Evolutionary conservation across 2,113 vertebrate species (phyloP).

Genomic region (Rhea americana): DNA sequence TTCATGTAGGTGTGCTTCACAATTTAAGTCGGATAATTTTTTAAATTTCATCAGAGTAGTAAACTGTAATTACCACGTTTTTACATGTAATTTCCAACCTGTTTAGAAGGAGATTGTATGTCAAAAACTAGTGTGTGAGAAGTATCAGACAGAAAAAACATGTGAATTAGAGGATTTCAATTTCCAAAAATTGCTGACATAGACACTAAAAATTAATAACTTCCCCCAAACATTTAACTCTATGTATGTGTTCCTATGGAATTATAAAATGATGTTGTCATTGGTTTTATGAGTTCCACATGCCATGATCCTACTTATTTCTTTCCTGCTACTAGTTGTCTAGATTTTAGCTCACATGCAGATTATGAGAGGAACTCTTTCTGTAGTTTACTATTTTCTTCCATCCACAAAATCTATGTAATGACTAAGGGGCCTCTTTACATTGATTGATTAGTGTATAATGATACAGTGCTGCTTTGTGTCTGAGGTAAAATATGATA

Average conservation of each 20-base stretch:
- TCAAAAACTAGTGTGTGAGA: background rate
- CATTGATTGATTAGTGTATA: background rate
- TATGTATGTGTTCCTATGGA: background rate
- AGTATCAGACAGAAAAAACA: background rate
- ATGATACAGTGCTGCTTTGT: background rate
- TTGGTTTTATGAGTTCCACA: background rate
- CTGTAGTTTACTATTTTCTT: background rate
- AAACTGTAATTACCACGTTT: background rate
- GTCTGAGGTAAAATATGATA: background rate
- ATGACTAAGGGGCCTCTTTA: background rate
- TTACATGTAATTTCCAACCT: background rate
- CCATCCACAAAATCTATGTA: background rate
- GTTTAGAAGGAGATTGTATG: background rate
- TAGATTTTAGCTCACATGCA: background rate
- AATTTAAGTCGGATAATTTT: background rate
- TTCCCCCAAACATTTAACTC: background rate
- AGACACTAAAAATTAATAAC: background rate
- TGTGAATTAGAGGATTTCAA: background rate
- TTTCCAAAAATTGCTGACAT: background rate
- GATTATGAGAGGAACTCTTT: background rate
- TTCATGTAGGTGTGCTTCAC: background rate
- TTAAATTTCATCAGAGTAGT: background rate
- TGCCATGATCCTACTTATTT: background rate
- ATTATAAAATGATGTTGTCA: background rate
- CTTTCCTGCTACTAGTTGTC: too few relatives aligned